Evolutionary conservation across 2,888 invertebrate species (phyloP).

Genomic region (Drosophila nr. perissopoda): DNA sequence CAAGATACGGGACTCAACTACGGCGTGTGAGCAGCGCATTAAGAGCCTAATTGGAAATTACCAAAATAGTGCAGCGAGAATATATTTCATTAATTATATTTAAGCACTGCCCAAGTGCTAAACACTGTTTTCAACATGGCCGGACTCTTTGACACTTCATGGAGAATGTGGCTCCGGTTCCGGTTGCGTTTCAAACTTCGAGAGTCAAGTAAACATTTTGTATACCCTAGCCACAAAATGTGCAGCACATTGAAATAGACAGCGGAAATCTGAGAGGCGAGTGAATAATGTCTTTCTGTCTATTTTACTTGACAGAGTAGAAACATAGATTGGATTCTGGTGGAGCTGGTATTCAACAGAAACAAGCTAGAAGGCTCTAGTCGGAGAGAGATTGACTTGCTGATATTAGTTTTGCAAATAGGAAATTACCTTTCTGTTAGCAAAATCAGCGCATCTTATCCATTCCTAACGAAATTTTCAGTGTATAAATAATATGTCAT

Average conservation of each 20-base stretch:
- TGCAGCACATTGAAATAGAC: neutral
- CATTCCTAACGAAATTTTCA: neutral
- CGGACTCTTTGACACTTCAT: neutral
- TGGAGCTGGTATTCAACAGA: neutral
- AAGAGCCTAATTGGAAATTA: conserved; percentile 26
- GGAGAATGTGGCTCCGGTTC: neutral
- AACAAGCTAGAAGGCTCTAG: neutral
- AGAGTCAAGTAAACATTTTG: neutral
- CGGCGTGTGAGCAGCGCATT: conserved; percentile 62
- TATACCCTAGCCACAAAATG: neutral
- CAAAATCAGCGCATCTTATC: neutral
- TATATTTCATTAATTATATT: conserved; percentile 67
- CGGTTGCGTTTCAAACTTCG: neutral
- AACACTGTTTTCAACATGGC: neutral
- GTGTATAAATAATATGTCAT: neutral
- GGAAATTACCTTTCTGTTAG: neutral
- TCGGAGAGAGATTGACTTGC: neutral
- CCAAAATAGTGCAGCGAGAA: conserved; percentile 15
- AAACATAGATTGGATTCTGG: neutral
- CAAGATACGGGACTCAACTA: conserved; percentile 12
- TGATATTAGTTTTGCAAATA: neutral
- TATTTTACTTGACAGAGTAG: neutral
- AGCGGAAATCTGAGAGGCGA: neutral
- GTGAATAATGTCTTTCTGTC: neutral
- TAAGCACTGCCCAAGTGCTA: conserved; percentile 13